A percentile compares a stretch with the other conserved stretches of the same genome.
These are phyloP conservation scores for Andrena haemorrhoa DNA, from an alignment of 2,888 invertebrate genomes.

Conservation along the genomic window DNA sequence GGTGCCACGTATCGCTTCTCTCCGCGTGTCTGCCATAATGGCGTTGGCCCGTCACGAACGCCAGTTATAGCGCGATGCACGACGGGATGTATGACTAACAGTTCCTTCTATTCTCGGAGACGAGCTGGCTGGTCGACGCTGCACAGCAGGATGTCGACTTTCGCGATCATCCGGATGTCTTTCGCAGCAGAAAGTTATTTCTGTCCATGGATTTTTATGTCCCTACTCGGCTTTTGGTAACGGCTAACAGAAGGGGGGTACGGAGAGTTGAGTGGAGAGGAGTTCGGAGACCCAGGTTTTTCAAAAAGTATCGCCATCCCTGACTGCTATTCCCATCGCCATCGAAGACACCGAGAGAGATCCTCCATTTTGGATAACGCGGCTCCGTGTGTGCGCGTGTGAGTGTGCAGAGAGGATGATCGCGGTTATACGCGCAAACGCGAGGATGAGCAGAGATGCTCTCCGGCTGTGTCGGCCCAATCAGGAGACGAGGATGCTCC, in stretches of 20 bases:
- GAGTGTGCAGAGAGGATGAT: conserved; percentile 52
- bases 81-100: conserved; percentile 83
- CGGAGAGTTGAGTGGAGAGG: too few species aligned
- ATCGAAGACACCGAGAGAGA: neutral
- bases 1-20: conserved; percentile 61
- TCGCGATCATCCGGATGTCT: conserved; percentile 2
- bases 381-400: conserved; percentile 42
- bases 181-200: neutral
- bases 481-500: conserved; percentile 80
- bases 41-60: conserved; percentile 76
- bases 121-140: conserved; percentile 59
- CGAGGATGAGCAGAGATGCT: conserved; percentile 84
- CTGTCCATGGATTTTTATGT: neutral
- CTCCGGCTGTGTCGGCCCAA: conserved; percentile 75
- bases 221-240: neutral
- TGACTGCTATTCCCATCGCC: too few species aligned
- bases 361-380: conserved; percentile 80
- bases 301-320: neutral
- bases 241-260: too few species aligned
- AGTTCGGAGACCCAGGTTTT: too few species aligned
- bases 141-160: conserved; percentile 62
- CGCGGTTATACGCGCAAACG: conserved; percentile 76
- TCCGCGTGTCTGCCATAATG: conserved; percentile 79
- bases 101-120: conserved; percentile 82
- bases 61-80: conserved; percentile 81